Percentiles rank a stretch among this genome's conserved stretches.
Evolutionary conservation across 2,888 invertebrate species (phyloP).

Genomic region (Folsomia candida): DNA sequence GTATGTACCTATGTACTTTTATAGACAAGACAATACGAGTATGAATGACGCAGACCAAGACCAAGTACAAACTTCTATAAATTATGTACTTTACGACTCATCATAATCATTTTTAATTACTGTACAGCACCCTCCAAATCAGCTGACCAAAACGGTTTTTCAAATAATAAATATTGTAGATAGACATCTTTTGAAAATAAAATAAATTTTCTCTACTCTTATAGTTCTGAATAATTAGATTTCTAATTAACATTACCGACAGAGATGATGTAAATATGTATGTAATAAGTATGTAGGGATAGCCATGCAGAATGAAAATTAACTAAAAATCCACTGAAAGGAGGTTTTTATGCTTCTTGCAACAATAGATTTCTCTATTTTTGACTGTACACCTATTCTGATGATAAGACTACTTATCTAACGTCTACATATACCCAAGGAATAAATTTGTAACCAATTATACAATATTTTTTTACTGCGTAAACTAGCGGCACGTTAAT

Average conservation of each 20-base stretch:
- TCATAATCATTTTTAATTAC: constrained; percentile 23
- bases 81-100: constrained; percentile 4
- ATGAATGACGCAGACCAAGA: constrained; percentile 4
- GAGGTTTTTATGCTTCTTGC: not conserved
- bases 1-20: not conserved
- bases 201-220: constrained; percentile 1
- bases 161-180: constrained; percentile 5
- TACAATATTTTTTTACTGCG: not conserved
- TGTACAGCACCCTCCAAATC: constrained; percentile 52
- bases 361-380: too few relatives aligned
- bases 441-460: not conserved
- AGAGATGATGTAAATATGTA: not conserved
- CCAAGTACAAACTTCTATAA: constrained; percentile 8
- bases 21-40: constrained; percentile 17
- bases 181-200: constrained; percentile 1
- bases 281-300: not conserved
- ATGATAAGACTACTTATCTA: not conserved
- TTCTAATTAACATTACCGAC: not conserved
- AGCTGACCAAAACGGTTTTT: constrained; percentile 43
- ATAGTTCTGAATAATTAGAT: not conserved
- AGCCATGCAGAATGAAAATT: constrained; percentile 8
- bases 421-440: not conserved
- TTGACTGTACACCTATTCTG: not conserved
- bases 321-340: constrained; percentile 9
- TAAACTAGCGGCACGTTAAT: not conserved